Evolutionary conservation across 2,113 vertebrate genomes (phyloP).

Genomic region (Plotosus lineatus): DNA sequence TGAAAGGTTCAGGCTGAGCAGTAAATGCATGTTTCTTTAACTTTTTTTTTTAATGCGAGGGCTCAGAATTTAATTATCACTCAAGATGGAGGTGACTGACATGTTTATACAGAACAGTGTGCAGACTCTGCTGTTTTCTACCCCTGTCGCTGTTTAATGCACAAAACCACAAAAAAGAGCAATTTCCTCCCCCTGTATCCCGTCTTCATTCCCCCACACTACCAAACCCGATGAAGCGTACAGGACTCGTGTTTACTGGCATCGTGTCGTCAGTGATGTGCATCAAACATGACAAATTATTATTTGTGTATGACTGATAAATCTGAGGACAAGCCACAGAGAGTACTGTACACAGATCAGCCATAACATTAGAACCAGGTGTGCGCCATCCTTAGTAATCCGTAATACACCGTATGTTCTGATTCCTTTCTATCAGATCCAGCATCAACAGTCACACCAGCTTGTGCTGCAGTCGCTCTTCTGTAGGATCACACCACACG

Average conservation of each 20-base stretch:
- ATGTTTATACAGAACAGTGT: neutral
- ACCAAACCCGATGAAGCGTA: neutral
- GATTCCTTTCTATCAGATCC: too few relatives aligned
- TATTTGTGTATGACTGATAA: too few relatives aligned
- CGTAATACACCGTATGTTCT: too few relatives aligned
- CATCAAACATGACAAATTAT: too few relatives aligned
- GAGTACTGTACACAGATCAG: too few relatives aligned
- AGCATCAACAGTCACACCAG: too few relatives aligned
- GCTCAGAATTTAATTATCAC: constrained; percentile 17
- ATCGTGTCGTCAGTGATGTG: neutral
- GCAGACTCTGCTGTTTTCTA: constrained; percentile 12
- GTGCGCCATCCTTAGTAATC: too few relatives aligned
- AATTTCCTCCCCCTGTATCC: neutral
- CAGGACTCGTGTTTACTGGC: neutral
- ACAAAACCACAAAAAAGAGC: neutral
- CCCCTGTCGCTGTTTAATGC: neutral
- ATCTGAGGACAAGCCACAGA: too few relatives aligned
- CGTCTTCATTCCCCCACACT: neutral
- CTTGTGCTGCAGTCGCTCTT: too few relatives aligned
- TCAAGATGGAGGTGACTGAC: constrained; percentile 37
- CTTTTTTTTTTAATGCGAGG: neutral
- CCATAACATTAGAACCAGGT: too few relatives aligned
- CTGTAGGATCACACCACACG: too few relatives aligned
- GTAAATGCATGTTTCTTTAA: constrained; percentile 1
- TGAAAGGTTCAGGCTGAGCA: neutral